Evolutionary conservation across 2,888 invertebrate species (phyloP), one percentile per base, ranked within the genome.

Genomic region (Digitonthophagus gazella): DNA sequence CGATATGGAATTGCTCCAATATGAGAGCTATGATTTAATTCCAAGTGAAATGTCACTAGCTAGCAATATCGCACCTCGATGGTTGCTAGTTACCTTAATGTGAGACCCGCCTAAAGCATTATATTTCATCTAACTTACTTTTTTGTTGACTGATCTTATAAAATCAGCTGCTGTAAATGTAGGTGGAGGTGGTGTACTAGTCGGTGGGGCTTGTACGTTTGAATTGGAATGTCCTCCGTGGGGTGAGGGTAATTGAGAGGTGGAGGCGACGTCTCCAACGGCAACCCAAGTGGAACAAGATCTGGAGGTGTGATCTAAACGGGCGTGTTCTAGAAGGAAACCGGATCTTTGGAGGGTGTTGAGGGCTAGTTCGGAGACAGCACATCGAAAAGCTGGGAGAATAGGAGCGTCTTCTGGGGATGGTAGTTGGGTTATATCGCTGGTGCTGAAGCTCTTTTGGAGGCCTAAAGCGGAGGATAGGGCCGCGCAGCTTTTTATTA

Each of bases 201-300:
- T 69, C 15, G 67, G 69, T n/a, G 72, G 71, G 3, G 77, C 74
- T 15, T 75, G 74, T 76, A 18, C 18, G 15, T 58, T 61, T 8
- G 61, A 19, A 18, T 15, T 61, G 4, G 84, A 81, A 64, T 83
- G 84, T 8, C 87, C 87, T n/a, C 89, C 89, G 78, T 93, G 93
- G 0, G 93, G 93, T 0, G 93, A 93, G 0, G 94, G 94, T 73
- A 94, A 81, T 80, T 93, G 93, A 0, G 93, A 93, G 0, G 92
- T 92, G 66, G 89, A 88, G 0, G 88, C 87, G 19, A 89, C 84
- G 78, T 91, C 91, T 0, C 94, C 94, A 1, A 93, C 93, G 73
- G 91, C 93, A 0, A 93, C 94, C 93, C 94, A 94, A 0, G 93
- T 94, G 72, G 93, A 93, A 82, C 93, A 93, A 0, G 93, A 93